These are phyloP conservation scores for Leptobrachium ailaonicum DNA, from an alignment of 2,113 vertebrate genomes.

Conservation along the genomic window DNA sequence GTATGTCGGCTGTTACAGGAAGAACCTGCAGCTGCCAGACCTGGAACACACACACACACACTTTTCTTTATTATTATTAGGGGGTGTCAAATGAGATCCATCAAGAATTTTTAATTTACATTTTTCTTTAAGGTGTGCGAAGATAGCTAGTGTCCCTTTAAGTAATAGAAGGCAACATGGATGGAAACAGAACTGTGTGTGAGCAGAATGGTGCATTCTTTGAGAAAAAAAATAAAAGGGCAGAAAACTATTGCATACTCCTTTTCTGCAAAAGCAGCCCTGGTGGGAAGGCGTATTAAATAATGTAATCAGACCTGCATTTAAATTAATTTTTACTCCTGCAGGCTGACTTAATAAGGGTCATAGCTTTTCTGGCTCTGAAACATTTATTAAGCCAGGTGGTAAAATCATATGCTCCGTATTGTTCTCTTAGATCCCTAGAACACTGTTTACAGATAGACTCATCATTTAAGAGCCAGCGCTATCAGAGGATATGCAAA, in stretches of 20 bases:
- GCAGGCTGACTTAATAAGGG: constrained; percentile 17
- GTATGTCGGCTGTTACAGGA: too few species aligned
- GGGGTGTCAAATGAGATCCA: too few species aligned
- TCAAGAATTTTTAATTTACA: too few species aligned
- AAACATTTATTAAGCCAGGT: constrained; percentile 34
- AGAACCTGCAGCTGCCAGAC: too few species aligned
- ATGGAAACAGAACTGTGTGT: too few species aligned
- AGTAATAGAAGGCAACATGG: too few species aligned
- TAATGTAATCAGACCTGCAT: constrained; percentile 10
- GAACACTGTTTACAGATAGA: constrained; percentile 25
- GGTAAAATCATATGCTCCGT: constrained; percentile 19
- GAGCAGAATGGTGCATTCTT: too few species aligned
- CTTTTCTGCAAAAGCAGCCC: neutral
- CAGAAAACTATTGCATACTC: neutral
- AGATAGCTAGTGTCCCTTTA: too few species aligned
- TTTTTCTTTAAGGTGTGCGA: too few species aligned
- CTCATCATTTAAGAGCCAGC: constrained; percentile 19
- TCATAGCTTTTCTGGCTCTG: constrained; percentile 1
- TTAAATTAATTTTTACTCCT: constrained; percentile 15
- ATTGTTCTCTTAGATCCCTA: constrained; percentile 21
- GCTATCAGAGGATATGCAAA: constrained; percentile 32
- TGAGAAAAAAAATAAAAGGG: neutral
- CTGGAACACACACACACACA: too few species aligned
- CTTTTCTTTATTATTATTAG: too few species aligned
- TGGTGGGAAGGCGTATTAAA: neutral